phyloP scores from a whole-genome alignment of 2,797 vertebrate species.

The Brotula barbata region DNA sequence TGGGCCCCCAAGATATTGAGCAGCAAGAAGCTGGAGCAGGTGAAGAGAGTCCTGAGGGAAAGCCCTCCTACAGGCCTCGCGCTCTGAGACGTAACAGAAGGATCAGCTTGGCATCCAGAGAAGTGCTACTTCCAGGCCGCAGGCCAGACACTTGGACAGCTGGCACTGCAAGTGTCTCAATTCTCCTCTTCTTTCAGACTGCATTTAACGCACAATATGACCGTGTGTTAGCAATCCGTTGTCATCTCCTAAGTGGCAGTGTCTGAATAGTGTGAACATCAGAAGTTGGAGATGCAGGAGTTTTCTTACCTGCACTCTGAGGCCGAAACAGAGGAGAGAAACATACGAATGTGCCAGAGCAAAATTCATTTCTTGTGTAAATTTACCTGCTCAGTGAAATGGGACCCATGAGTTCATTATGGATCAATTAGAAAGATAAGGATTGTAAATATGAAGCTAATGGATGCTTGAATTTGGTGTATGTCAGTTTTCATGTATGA shows the following conservation, averaged over 20 bases:
- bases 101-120: conserved; percentile 67
- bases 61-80: conserved; percentile 35
- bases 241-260: conserved; percentile 55
- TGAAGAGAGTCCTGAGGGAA: conserved; percentile 66
- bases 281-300: conserved; percentile 14
- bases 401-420: not conserved
- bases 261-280: conserved; percentile 63
- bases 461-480: no score
- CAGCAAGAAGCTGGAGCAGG: conserved; percentile 54
- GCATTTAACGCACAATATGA: conserved; percentile 50
- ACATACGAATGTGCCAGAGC: not conserved
- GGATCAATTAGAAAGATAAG: not conserved
- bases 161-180: conserved; percentile 52
- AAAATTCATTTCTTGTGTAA: not conserved
- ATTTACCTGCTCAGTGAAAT: no score
- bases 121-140: conserved; percentile 69
- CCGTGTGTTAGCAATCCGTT: conserved; percentile 54
- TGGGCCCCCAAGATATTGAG: conserved; percentile 43
- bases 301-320: conserved; percentile 28
- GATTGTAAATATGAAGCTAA: no score
- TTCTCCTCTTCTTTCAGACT: conserved; percentile 45
- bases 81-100: conserved; percentile 65
- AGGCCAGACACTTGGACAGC: conserved; percentile 69
- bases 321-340: not conserved
- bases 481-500: no score